Percentiles rank a stretch among this genome's conserved stretches.
Conservation (phyloP, 2,113 vertebrate species). For the Podarcis raffonei region DNA sequence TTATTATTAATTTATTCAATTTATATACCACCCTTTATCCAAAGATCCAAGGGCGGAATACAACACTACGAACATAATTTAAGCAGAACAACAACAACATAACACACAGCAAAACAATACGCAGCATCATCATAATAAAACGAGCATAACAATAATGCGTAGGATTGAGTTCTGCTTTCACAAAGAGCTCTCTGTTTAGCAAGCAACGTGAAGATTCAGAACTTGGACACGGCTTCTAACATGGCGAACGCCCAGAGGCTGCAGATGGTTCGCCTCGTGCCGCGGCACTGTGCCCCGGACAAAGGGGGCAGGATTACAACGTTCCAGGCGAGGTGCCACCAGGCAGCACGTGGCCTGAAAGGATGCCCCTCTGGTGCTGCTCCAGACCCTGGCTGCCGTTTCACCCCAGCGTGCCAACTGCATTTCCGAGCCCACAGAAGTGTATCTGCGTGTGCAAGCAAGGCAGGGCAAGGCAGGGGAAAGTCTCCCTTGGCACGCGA, state of each 20-base stretch:
- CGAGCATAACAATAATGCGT: not conserved
- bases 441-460: not conserved
- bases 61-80: too few species aligned
- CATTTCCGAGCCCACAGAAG: not conserved
- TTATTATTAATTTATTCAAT: not conserved
- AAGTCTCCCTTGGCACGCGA: not conserved
- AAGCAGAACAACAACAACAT: too few species aligned
- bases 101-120: too few species aligned
- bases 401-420: not conserved
- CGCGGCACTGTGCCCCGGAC: not conserved
- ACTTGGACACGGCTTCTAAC: not conserved
- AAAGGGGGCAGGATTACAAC: not conserved
- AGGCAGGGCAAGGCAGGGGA: not conserved
- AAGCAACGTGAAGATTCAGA: not conserved
- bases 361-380: not conserved
- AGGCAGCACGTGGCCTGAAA: constrained; percentile 16
- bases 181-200: not conserved
- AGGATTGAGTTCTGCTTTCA: not conserved
- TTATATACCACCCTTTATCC: too few species aligned
- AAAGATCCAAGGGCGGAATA: too few species aligned
- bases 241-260: not conserved
- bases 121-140: too few species aligned
- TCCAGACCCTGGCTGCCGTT: not conserved
- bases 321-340: not conserved
- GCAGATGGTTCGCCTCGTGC: constrained; percentile 19